Conservation (phyloP, 2,113 vertebrate genomes). For the Suncus etruscus region DNA sequence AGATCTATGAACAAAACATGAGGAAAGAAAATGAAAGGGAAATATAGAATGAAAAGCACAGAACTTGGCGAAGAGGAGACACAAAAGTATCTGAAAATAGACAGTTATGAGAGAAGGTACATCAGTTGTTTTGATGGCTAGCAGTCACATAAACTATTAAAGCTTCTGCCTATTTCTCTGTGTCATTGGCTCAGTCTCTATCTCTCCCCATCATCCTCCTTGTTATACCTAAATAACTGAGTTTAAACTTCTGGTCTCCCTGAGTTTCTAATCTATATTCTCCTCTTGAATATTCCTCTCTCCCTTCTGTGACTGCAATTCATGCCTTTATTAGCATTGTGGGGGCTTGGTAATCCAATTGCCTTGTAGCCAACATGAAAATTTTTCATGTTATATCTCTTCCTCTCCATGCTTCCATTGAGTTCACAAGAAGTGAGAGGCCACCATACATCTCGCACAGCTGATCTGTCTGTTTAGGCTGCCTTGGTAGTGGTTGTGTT, state of each 20-base stretch:
- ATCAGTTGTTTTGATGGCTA: background rate
- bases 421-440: background rate
- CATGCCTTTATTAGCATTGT: background rate
- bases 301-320: background rate
- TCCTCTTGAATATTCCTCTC: background rate
- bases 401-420: background rate
- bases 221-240: background rate
- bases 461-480: background rate
- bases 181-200: background rate
- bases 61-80: background rate
- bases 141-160: background rate
- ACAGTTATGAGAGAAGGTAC: background rate
- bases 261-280: background rate
- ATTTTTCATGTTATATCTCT: background rate
- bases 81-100: background rate
- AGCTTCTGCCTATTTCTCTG: background rate
- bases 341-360: background rate
- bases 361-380: background rate
- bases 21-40: background rate
- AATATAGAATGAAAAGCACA: background rate
- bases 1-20: background rate
- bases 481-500: background rate
- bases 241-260: background rate
- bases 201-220: too few relatives aligned
- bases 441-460: too few relatives aligned